Conservation (phyloP, 2,113 vertebrate genomes). For the Lasiurus cinereus region DNA sequence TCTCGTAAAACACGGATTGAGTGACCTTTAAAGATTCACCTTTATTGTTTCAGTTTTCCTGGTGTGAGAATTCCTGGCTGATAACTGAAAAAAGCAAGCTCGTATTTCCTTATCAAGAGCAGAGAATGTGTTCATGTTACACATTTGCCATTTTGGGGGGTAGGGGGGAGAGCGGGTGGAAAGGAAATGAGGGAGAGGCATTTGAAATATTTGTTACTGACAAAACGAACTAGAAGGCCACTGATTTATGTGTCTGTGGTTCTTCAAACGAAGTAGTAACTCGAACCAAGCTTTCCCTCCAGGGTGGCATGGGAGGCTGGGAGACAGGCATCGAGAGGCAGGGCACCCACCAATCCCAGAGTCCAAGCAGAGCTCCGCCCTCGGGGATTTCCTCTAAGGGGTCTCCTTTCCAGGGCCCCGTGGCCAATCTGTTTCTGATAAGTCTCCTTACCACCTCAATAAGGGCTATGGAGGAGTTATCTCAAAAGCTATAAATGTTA, state of each 20-base stretch:
- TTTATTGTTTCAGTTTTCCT: conserved; percentile 78
- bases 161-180: neutral
- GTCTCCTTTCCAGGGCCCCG: conserved; percentile 36
- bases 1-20: conserved; percentile 78
- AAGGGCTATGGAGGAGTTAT: conserved; percentile 23
- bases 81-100: conserved; percentile 66
- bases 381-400: conserved; percentile 73
- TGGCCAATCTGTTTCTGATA: neutral
- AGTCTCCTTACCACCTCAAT: neutral
- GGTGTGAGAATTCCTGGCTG: conserved; percentile 45
- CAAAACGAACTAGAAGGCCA: neutral
- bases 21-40: conserved; percentile 68
- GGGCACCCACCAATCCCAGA: too few species aligned
- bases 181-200: conserved; percentile 30
- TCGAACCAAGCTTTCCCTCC: neutral
- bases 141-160: neutral
- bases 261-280: neutral
- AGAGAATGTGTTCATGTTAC: neutral
- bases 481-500: conserved; percentile 62
- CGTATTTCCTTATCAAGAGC: conserved; percentile 59
- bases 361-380: neutral
- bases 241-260: neutral
- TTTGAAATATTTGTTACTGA: conserved; percentile 8
- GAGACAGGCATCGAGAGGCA: neutral
- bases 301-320: neutral